These are phyloP conservation scores for Polydrusus tereticollis DNA, from an alignment of 2,888 invertebrate species.

Conservation along the genomic window DNA sequence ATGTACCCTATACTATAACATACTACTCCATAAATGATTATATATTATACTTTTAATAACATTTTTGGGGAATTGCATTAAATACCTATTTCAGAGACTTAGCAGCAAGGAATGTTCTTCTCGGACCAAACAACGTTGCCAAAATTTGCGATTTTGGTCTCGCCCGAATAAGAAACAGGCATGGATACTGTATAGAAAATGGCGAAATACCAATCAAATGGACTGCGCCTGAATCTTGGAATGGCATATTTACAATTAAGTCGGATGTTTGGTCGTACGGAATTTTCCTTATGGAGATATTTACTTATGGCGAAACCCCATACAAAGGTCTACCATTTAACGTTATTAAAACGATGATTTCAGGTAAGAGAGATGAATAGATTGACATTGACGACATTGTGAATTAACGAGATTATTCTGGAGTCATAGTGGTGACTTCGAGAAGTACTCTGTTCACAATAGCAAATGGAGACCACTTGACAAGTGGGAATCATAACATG, in stretches of 20 bases:
- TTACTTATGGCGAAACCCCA: constrained; percentile 96
- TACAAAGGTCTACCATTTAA: constrained; percentile 97
- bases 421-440: too few relatives aligned
- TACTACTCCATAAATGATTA: too few relatives aligned
- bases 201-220: constrained; percentile 98
- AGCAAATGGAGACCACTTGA: too few relatives aligned
- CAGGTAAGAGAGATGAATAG: not conserved
- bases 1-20: too few relatives aligned
- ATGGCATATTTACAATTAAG: constrained; percentile 96
- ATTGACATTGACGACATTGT: too few relatives aligned
- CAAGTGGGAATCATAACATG: too few relatives aligned
- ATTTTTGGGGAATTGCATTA: too few relatives aligned
- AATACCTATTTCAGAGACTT: constrained; percentile 76
- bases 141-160: constrained; percentile 94
- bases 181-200: constrained; percentile 95
- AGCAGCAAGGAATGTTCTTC: constrained; percentile 95
- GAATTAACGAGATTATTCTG: too few relatives aligned
- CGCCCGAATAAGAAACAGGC: constrained; percentile 96
- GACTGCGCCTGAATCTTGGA: constrained; percentile 97
- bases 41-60: too few relatives aligned
- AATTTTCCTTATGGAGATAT: constrained; percentile 92
- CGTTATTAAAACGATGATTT: constrained; percentile 96
- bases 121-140: constrained; percentile 79
- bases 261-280: constrained; percentile 99
- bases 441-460: too few relatives aligned